Conservation (phyloP, 1,140 invertebrate species). For the Protaetia brevitarsis region DNA sequence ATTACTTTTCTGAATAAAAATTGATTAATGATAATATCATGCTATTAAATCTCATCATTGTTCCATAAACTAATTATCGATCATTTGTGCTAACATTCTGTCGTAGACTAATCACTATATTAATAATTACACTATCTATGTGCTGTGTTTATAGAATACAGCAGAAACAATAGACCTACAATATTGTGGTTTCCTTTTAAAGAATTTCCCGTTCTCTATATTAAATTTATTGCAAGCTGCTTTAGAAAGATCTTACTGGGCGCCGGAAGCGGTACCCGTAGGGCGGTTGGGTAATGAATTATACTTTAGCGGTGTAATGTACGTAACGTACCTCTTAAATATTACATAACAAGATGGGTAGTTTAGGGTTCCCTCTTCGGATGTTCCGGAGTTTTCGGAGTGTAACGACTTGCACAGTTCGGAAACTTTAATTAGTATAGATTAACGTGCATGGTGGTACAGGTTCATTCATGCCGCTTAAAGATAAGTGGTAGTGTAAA, state of each 20-base stretch:
- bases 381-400: neutral
- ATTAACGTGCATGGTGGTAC: neutral
- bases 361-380: neutral
- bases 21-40: no score
- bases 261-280: neutral
- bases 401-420: slow-evolving; percentile 5
- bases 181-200: neutral
- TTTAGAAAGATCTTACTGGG: neutral
- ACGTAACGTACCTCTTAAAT: slow-evolving; percentile 8
- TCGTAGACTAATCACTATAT: no score
- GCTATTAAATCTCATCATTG: no score
- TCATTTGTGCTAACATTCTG: no score
- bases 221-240: neutral
- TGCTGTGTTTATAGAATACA: no score
- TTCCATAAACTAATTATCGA: no score
- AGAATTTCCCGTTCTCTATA: neutral
- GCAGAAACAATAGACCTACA: no score
- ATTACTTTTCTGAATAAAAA: no score
- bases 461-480: neutral
- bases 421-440: neutral
- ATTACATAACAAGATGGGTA: neutral
- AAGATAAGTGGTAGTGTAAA: neutral
- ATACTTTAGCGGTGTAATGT: neutral
- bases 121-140: no score
- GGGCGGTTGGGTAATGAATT: neutral